Conservation (phyloP, 2,888 invertebrate species). For the Macaria notata region DNA sequence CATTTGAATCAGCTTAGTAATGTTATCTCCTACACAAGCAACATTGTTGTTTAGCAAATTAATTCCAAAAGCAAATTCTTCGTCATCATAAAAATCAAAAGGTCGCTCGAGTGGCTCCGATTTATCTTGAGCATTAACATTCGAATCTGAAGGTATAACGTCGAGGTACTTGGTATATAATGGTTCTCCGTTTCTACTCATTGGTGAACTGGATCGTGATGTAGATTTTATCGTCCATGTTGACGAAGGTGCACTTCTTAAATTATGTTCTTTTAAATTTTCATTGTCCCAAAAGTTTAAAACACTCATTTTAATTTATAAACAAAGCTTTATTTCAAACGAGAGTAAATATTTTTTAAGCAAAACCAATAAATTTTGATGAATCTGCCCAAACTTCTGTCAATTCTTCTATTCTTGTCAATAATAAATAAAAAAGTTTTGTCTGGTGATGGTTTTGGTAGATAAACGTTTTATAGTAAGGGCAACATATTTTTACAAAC, state of each 20-base stretch:
- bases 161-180: constrained; percentile 65
- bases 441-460: too few species aligned
- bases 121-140: constrained; percentile 50
- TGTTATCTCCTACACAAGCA: constrained; percentile 72
- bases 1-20: constrained; percentile 71
- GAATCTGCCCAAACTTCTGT: too few species aligned
- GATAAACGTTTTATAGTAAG: too few species aligned
- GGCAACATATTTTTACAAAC: too few species aligned
- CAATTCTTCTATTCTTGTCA: too few species aligned
- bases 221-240: constrained; percentile 50
- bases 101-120: constrained; percentile 60
- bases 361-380: too few species aligned
- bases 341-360: too few species aligned
- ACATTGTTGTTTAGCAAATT: constrained; percentile 72
- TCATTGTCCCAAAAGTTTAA: constrained; percentile 46
- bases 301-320: constrained; percentile 34
- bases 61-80: constrained; percentile 72
- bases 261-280: constrained; percentile 34
- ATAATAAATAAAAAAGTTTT: too few species aligned
- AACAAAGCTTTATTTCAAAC: too few species aligned
- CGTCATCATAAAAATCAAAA: constrained; percentile 72
- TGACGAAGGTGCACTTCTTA: constrained; percentile 32
- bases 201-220: constrained; percentile 52
- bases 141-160: constrained; percentile 61
- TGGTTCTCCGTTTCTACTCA: constrained; percentile 50